phyloP scores from a whole-genome alignment of 2,797 vertebrate species.

The Gobionotothen gibberifrons region DNA sequence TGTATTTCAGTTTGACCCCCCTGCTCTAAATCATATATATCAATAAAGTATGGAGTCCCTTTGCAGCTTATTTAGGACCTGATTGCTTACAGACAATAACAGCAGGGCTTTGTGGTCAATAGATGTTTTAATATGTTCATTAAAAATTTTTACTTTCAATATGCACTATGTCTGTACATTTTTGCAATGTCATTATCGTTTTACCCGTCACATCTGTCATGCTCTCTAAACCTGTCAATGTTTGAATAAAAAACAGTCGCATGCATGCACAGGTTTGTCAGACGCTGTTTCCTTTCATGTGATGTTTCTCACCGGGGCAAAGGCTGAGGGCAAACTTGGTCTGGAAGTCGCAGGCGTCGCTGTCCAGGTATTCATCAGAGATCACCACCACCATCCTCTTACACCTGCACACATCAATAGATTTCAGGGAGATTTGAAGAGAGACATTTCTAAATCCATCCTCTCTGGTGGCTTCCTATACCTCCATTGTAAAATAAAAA shows the following conservation, averaged over 20 bases:
- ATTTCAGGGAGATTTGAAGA: slow-evolving; percentile 12
- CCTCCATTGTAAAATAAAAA: slow-evolving; percentile 6
- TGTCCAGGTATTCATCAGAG: slow-evolving; percentile 96
- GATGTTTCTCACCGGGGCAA: slow-evolving; percentile 87
- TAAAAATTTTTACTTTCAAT: too few species aligned
- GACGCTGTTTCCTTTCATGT: background rate
- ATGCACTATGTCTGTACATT: too few species aligned
- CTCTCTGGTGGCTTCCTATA: background rate
- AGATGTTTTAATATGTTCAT: too few species aligned
- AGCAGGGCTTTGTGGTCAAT: too few species aligned
- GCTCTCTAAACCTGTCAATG: too few species aligned
- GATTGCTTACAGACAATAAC: too few species aligned
- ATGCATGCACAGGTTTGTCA: background rate
- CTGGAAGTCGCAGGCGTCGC: slow-evolving; percentile 96
- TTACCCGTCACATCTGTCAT: too few species aligned
- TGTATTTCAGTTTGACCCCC: too few species aligned
- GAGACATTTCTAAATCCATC: background rate
- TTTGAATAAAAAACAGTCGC: background rate
- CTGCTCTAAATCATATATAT: too few species aligned
- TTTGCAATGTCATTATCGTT: too few species aligned
- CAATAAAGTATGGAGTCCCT: too few species aligned
- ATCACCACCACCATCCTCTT: slow-evolving; percentile 96
- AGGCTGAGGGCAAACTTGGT: slow-evolving; percentile 99
- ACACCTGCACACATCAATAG: slow-evolving; percentile 83
- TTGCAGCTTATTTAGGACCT: too few species aligned